Conservation (phyloP, 2,797 vertebrate genomes). For the Brachymystax lenok region DNA sequence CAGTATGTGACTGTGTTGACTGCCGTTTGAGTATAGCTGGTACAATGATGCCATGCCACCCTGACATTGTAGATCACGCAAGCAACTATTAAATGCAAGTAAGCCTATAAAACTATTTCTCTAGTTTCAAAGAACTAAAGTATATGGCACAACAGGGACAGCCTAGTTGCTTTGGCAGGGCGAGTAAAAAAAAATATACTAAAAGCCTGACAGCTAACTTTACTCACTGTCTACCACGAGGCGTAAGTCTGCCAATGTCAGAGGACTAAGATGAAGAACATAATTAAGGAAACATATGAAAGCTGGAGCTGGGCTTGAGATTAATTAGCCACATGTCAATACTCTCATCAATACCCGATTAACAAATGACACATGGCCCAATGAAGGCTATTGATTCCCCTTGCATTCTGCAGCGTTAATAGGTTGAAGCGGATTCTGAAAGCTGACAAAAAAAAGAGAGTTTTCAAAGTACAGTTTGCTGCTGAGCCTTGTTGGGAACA, state of each 20-base stretch:
- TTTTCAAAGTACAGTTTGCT: slow-evolving; percentile 22
- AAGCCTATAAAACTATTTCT: background rate
- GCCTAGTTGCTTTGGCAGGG: background rate
- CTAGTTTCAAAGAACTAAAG: background rate
- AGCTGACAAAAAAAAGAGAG: slow-evolving; percentile 79
- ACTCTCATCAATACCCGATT: slow-evolving; percentile 99
- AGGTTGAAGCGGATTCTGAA: slow-evolving; percentile 91
- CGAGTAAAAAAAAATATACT: slow-evolving; percentile 13
- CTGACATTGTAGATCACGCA: background rate
- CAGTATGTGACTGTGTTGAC: slow-evolving; percentile 2
- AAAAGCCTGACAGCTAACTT: slow-evolving; percentile 75
- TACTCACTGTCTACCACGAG: slow-evolving; percentile 78
- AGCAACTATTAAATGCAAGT: background rate
- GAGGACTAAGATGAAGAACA: slow-evolving; percentile 96
- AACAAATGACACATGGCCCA: slow-evolving; percentile 99
- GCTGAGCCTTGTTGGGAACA: slow-evolving; percentile 32
- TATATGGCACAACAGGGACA: slow-evolving; percentile 12
- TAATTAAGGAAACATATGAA: slow-evolving; percentile 99
- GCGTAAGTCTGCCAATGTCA: slow-evolving; percentile 76
- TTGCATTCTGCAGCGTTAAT: slow-evolving; percentile 90
- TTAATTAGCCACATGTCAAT: slow-evolving; percentile 99
- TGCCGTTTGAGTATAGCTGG: slow-evolving; percentile 4
- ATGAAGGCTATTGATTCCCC: slow-evolving; percentile 96
- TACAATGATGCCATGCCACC: background rate
- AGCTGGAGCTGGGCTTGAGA: slow-evolving; percentile 87